These are phyloP conservation scores for Heliconius himera DNA, from an alignment of 1,140 invertebrate genomes.

Conservation along the genomic window DNA sequence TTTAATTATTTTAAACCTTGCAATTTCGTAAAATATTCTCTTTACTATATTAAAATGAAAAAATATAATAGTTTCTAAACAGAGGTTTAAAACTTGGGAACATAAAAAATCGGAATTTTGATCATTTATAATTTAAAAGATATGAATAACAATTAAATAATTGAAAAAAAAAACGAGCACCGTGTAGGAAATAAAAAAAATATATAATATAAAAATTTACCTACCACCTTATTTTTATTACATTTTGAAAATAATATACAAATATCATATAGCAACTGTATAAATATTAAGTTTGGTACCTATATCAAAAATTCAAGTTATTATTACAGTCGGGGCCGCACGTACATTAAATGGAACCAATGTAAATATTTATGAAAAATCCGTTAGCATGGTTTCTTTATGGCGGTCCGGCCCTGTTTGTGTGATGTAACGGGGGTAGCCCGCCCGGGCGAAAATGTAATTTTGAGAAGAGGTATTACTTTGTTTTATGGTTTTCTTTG, in stretches of 20 bases:
- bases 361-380: conserved; percentile 58
- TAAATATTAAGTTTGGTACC: conserved; percentile 19
- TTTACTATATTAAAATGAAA: too few relatives aligned
- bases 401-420: conserved; percentile 27
- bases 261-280: not conserved
- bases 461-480: not conserved
- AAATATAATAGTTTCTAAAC: too few relatives aligned
- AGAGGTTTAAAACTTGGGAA: too few relatives aligned
- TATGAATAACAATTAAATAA: too few relatives aligned
- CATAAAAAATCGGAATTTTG: too few relatives aligned
- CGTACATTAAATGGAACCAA: conserved; percentile 46
- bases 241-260: not conserved
- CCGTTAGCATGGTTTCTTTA: conserved; percentile 47
- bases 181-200: too few relatives aligned
- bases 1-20: too few relatives aligned
- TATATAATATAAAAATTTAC: too few relatives aligned
- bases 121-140: too few relatives aligned
- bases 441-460: not conserved
- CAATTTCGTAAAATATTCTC: too few relatives aligned
- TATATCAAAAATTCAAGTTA: conserved; percentile 28
- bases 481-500: not conserved
- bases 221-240: not conserved
- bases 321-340: conserved; percentile 21
- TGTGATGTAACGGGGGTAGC: conserved; percentile 17
- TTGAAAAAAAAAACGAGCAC: too few relatives aligned